Conservation (phyloP, 2,888 invertebrate species). For the Caenorhabditis doughertyi region DNA sequence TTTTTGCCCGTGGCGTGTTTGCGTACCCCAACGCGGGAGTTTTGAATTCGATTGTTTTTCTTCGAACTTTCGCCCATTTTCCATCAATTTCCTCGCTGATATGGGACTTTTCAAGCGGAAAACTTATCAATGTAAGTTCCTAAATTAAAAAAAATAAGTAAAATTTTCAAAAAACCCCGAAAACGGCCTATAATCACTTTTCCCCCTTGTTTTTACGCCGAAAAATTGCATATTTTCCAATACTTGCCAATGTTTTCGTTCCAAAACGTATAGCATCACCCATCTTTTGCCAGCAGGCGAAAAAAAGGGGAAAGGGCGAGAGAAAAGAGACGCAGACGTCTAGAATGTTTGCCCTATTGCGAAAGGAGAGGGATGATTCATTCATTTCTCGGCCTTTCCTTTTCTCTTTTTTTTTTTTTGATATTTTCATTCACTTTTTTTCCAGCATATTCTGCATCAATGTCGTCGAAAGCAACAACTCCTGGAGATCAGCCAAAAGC, state of each 20-base stretch:
- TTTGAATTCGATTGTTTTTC: neutral
- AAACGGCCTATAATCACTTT: too few species aligned
- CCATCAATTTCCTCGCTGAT: too few species aligned
- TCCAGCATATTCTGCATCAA: conserved; percentile 30
- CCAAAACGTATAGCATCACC: too few species aligned
- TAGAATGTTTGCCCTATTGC: conserved; percentile 57
- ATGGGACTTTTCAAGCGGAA: too few species aligned
- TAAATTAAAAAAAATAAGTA: too few species aligned
- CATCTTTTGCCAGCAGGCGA: neutral
- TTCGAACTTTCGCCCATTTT: too few species aligned
- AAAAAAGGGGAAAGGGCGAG: neutral
- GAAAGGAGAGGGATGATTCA: conserved; percentile 35
- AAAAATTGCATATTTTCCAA: too few species aligned
- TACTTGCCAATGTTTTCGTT: neutral
- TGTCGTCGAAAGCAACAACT: conserved; percentile 47
- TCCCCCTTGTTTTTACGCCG: too few species aligned
- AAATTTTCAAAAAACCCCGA: too few species aligned
- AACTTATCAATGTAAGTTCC: too few species aligned
- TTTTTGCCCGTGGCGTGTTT: conserved; percentile 14
- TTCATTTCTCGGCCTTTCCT: conserved; percentile 29
- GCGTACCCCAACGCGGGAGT: neutral
- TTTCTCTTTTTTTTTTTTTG: neutral
- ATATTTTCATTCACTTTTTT: neutral
- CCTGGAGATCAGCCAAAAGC: conserved; percentile 28
- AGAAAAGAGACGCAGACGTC: conserved; percentile 28